These are phyloP conservation scores for Sus scrofa DNA, from an alignment of 2,113 vertebrate species.

Conservation along the genomic window DNA sequence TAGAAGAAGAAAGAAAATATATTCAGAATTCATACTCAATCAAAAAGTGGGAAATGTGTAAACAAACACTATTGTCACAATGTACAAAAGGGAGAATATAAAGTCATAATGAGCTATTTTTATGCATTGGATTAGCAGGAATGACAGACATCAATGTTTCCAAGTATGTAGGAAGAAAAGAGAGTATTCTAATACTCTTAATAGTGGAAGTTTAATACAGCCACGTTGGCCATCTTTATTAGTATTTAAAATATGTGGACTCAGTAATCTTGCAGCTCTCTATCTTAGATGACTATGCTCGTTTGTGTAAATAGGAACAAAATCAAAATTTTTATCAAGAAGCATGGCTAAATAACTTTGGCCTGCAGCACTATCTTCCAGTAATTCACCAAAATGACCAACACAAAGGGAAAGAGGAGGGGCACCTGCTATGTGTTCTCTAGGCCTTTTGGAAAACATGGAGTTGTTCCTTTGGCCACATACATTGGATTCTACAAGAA, in stretches of 20 bases:
- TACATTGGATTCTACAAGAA: too few species aligned
- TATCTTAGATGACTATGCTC: neutral
- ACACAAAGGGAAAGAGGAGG: too few species aligned
- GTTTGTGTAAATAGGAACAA: neutral
- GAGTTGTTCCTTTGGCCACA: too few species aligned
- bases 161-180: neutral
- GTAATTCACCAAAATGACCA: too few species aligned
- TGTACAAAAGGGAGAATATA: neutral
- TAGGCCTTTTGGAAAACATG: too few species aligned
- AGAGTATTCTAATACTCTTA: neutral
- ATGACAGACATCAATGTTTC: neutral
- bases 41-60: neutral
- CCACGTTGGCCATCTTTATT: neutral
- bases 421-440: too few species aligned
- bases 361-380: too few species aligned
- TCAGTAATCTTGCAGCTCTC: neutral
- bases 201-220: neutral
- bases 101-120: neutral
- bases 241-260: neutral
- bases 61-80: neutral
- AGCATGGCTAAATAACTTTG: neutral
- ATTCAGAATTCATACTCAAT: neutral
- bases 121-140: neutral
- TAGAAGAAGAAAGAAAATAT: neutral
- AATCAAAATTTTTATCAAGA: neutral